Evolutionary conservation across 1,140 invertebrate species (phyloP), one percentile per base, ranked within the genome.

Genomic region (Drosophila erecta): DNA sequence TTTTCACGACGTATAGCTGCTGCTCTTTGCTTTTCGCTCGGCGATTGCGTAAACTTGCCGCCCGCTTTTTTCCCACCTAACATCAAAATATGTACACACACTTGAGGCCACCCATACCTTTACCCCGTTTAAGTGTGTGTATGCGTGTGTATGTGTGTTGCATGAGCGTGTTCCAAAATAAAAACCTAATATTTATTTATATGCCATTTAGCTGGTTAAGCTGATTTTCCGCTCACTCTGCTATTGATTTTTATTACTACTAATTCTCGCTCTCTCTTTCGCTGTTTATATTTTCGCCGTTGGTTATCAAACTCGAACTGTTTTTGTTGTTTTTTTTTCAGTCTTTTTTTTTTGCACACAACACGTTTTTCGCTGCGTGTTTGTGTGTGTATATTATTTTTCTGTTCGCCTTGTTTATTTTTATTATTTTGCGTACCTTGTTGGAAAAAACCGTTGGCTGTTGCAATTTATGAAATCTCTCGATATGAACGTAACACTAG

Each of bases 381-480:
- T 81, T 80, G 81, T 85, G 79, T 84, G 81, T 87, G 84, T 87
- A 89, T 87, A 83, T 87, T 87, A 89, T 87, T 87, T 87, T 87
- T 89, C 30, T 76, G 71, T 83, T 87, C 69, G 83, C 56, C 79
- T 86, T 87, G 84, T 89, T 87, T 87, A 87, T 89, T 80, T 78
- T 86, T 70, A 76, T 76, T 84, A 80, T 84, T 81, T 77, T 47
- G 46, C 78, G 74, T 85, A 85, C 81, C 81, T 85, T 81, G 51
- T 76, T 67, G 61, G 61, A 62, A 53, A 53, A 69, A 53, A 65
- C 66, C 24, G 24, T 59, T 47, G 17, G 14, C 50, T 43, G 33
- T 75, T 49, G 33, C 12, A 59, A 50, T 74, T 24, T 43, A 40
- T 47, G 15, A 27, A 62, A 50, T 57, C 61, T 57, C 38, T 43